Evolutionary conservation across 1,140 invertebrate species (phyloP).

Genomic region (Drosophila nigrodunni): DNA sequence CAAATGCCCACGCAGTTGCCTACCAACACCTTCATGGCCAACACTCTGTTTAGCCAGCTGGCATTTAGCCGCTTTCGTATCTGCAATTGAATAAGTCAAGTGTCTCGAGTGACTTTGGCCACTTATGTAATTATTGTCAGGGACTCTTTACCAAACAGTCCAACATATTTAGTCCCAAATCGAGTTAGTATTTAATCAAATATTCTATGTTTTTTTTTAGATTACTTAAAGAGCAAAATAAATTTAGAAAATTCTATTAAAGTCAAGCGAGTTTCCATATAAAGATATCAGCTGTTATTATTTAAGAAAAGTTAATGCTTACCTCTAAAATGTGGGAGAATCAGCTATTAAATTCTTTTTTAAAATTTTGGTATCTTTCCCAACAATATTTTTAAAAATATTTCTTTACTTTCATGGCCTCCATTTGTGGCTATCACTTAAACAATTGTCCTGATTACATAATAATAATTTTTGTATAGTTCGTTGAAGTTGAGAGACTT

Average conservation of each 20-base stretch:
- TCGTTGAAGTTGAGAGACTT: background rate
- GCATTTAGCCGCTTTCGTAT: constrained; percentile 6
- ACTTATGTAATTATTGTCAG: constrained; percentile 41
- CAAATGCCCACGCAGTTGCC: constrained; percentile 15
- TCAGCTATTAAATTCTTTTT: too few species aligned
- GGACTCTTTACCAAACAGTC: constrained; percentile 6
- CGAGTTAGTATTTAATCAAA: background rate
- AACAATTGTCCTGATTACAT: background rate
- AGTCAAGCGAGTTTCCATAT: too few species aligned
- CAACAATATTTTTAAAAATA: background rate
- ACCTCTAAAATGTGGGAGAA: too few species aligned
- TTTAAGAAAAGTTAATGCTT: too few species aligned
- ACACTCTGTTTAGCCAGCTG: background rate
- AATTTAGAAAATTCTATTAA: background rate
- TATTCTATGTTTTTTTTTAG: too few species aligned
- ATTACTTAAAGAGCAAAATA: too few species aligned
- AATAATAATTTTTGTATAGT: background rate
- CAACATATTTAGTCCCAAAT: constrained; percentile 10
- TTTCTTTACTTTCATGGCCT: background rate
- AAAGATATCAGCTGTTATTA: too few species aligned
- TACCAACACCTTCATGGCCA: background rate
- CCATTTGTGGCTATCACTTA: background rate
- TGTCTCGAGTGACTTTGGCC: constrained; percentile 24
- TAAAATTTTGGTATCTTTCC: too few species aligned
- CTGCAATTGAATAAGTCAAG: constrained; percentile 24